Percentiles rank a stretch among this genome's conserved stretches.
Conservation (phyloP, 1,140 invertebrate genomes). For the Gonatopus flavifemur region DNA sequence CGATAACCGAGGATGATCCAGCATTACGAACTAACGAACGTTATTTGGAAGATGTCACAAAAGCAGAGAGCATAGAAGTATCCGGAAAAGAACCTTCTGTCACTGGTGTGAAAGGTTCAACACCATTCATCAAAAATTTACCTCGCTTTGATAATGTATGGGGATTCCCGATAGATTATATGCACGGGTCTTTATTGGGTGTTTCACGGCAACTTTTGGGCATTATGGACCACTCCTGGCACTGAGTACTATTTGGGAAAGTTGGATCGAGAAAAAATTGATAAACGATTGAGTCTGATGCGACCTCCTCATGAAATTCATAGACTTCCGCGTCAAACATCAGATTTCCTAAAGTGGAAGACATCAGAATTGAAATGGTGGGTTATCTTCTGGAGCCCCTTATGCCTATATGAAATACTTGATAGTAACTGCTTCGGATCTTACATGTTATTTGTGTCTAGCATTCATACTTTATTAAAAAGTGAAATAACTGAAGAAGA, state of each 20-base stretch:
- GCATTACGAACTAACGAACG: background rate
- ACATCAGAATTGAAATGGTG: slow-evolving; percentile 3
- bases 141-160: slow-evolving; percentile 24
- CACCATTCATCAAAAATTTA: slow-evolving; percentile 5
- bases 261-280: background rate
- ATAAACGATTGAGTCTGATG: too few species aligned
- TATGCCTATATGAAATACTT: background rate
- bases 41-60: background rate
- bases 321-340: too few species aligned
- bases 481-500: background rate
- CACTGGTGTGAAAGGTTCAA: slow-evolving; percentile 27
- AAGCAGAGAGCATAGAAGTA: too few species aligned
- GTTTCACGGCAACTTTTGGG: background rate
- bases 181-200: slow-evolving; percentile 26
- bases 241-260: too few species aligned
- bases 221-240: slow-evolving; percentile 1
- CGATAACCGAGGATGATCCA: background rate
- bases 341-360: background rate
- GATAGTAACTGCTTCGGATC: background rate
- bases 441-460: too few species aligned
- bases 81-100: background rate
- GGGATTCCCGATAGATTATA: slow-evolving; percentile 28
- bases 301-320: too few species aligned
- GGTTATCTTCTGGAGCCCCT: background rate
- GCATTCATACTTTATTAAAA: slow-evolving; percentile 1